Evolutionary conservation across 92 coral and sea anemone genomes (phyloP).

Genomic region (Heteractis magnifica): DNA sequence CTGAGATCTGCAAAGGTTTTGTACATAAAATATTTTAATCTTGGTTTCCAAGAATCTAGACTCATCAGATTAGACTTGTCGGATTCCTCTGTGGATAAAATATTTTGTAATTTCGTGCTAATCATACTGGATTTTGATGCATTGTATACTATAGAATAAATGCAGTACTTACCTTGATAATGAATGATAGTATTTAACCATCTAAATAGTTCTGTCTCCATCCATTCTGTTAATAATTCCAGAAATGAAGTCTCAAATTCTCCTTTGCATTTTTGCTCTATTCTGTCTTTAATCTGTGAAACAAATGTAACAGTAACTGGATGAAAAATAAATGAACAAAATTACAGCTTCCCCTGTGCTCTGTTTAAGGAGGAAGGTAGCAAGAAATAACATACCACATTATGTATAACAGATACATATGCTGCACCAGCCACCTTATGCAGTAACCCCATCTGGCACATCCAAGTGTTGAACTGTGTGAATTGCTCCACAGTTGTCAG

Average conservation of each 20-base stretch:
- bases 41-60: slow-evolving; percentile 87
- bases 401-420: slow-evolving; percentile 86
- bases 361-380: too few species aligned
- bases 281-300: slow-evolving; percentile 73
- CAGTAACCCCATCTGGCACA: slow-evolving; percentile 74
- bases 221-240: slow-evolving; percentile 74
- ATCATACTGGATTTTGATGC: not conserved
- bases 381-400: slow-evolving; percentile 47
- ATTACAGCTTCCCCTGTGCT: too few species aligned
- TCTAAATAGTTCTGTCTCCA: slow-evolving; percentile 70
- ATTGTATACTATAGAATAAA: not conserved
- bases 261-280: slow-evolving; percentile 88
- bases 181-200: slow-evolving; percentile 73
- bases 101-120: not conserved
- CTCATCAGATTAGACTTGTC: slow-evolving; percentile 24
- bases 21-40: slow-evolving; percentile 85
- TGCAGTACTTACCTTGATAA: slow-evolving; percentile 12
- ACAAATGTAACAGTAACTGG: not conserved
- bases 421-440: slow-evolving; percentile 91
- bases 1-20: slow-evolving; percentile 96
- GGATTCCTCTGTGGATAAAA: not conserved
- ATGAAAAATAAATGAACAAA: too few species aligned
- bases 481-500: slow-evolving; percentile 60
- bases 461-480: slow-evolving; percentile 73
- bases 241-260: slow-evolving; percentile 86